phyloP scores from a whole-genome alignment of 1,140 invertebrate genomes.

The Mamestra configurata region DNA sequence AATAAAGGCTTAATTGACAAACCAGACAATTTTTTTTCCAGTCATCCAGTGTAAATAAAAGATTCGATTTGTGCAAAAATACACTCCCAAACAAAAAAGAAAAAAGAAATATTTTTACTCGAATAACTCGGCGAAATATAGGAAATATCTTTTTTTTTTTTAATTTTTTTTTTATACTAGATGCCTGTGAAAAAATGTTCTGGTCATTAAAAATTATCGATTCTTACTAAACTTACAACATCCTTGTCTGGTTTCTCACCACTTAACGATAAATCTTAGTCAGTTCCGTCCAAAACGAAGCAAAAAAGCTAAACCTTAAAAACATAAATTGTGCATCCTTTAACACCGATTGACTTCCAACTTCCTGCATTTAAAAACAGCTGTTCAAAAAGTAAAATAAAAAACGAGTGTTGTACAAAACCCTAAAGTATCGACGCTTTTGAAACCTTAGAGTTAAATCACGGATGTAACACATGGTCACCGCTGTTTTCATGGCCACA shows the following conservation, averaged over 20 bases:
- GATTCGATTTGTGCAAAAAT: too few species aligned
- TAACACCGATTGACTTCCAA: constrained; percentile 35
- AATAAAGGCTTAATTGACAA: too few species aligned
- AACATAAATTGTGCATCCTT: constrained; percentile 27
- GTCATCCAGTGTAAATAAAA: too few species aligned
- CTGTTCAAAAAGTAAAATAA: constrained; percentile 7
- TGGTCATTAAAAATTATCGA: too few species aligned
- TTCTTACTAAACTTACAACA: neutral
- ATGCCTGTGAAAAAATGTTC: too few species aligned
- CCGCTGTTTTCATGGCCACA: constrained; percentile 3
- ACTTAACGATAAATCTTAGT: neutral
- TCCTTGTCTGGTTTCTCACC: neutral
- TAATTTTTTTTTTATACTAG: too few species aligned
- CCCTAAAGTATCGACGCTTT: neutral
- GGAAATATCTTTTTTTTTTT: too few species aligned
- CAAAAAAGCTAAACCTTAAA: constrained; percentile 19
- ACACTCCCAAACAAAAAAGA: too few species aligned
- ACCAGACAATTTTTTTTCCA: too few species aligned
- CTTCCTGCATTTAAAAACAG: constrained; percentile 33
- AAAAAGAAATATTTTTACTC: too few species aligned
- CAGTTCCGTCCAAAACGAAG: neutral
- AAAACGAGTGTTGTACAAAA: neutral
- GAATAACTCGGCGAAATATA: too few species aligned
- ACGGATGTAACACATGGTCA: constrained; percentile 34
- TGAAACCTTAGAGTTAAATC: neutral